These are phyloP conservation scores for Rhadinocentrus ornatus DNA, from an alignment of 2,797 vertebrate species.

Conservation along the genomic window DNA sequence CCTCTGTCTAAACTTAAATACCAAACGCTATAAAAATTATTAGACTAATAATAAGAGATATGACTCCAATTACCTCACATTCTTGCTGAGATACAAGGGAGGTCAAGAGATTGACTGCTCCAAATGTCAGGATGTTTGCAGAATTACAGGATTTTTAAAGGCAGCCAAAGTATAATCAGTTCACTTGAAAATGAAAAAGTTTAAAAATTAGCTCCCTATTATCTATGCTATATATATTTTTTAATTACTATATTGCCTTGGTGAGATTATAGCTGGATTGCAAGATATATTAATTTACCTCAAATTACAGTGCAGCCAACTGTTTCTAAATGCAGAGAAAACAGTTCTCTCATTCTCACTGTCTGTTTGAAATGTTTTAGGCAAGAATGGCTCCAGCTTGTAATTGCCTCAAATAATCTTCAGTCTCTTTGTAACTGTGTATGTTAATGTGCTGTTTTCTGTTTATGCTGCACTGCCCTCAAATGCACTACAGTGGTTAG, in stretches of 20 bases:
- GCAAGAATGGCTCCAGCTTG: conserved; percentile 47
- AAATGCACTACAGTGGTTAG: conserved; percentile 44
- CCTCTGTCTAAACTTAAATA: conserved; percentile 58
- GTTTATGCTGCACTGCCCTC: conserved; percentile 28
- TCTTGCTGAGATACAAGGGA: conserved; percentile 25
- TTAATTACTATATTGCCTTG: conserved; percentile 25
- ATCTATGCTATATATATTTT: conserved; percentile 11
- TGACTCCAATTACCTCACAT: conserved; percentile 72
- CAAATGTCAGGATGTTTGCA: conserved; percentile 44
- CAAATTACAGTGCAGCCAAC: conserved; percentile 43
- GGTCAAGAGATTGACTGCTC: conserved; percentile 33
- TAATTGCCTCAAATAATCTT: conserved; percentile 63
- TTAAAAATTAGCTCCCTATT: not conserved
- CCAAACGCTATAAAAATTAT: conserved; percentile 73
- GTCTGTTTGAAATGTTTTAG: conserved; percentile 50
- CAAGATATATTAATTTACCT: conserved; percentile 45
- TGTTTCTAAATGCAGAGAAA: conserved; percentile 49
- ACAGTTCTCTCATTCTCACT: conserved; percentile 55
- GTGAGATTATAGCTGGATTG: conserved; percentile 33
- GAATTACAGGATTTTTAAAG: conserved; percentile 39
- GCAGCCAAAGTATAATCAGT: conserved; percentile 35
- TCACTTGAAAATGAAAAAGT: conserved; percentile 15
- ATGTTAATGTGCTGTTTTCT: conserved; percentile 55
- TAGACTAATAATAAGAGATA: conserved; percentile 67
- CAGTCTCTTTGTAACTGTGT: conserved; percentile 34